These are phyloP conservation scores for Icerya purchasi DNA, from an alignment of 2,888 invertebrate genomes.

Conservation along the genomic window DNA sequence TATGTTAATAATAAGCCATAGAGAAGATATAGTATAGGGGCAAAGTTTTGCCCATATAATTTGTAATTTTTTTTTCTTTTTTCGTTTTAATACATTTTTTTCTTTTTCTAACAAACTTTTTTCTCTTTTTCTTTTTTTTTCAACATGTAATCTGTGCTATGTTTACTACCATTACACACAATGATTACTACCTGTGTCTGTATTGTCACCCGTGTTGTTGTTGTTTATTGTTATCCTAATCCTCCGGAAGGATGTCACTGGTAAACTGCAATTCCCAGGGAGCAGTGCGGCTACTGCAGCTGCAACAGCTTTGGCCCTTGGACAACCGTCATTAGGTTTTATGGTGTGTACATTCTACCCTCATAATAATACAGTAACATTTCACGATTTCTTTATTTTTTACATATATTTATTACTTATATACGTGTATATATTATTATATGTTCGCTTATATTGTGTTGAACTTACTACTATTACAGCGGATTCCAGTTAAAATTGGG, in stretches of 20 bases:
- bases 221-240: conserved; percentile 11
- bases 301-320: conserved; percentile 31
- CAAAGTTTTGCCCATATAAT: too few relatives aligned
- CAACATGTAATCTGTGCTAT: not conserved
- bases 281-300: conserved; percentile 12
- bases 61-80: too few relatives aligned
- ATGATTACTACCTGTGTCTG: not conserved
- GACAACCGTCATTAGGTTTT: conserved; percentile 34
- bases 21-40: too few relatives aligned
- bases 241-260: conserved; percentile 28
- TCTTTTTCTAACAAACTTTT: not conserved
- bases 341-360: conserved; percentile 15
- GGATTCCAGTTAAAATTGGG: too few relatives aligned
- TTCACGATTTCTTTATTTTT: too few relatives aligned
- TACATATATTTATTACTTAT: too few relatives aligned
- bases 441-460: too few relatives aligned
- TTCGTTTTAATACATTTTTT: not conserved
- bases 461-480: too few relatives aligned
- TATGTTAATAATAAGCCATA: too few relatives aligned
- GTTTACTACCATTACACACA: not conserved
- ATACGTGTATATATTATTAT: too few relatives aligned
- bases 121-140: not conserved
- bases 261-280: conserved; percentile 34
- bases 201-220: conserved; percentile 7
- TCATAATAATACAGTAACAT: not conserved